phyloP scores from a whole-genome alignment of 1,140 invertebrate species.

The Ips typographus region DNA sequence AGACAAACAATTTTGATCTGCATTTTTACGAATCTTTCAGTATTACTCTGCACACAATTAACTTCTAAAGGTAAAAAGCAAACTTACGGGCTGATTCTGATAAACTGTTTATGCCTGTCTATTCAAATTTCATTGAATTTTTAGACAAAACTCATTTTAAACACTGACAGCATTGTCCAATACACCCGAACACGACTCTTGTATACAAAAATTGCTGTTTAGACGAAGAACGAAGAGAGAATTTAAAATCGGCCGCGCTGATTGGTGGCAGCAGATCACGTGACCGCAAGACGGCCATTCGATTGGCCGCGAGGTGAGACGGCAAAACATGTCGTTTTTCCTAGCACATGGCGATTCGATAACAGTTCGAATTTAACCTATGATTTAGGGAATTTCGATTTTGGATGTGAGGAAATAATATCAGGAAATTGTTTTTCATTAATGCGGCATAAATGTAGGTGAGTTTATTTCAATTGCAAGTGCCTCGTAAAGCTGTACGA shows the following conservation, averaged over 20 bases:
- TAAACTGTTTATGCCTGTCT: slow-evolving; percentile 43
- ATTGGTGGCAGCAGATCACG: slow-evolving; percentile 48
- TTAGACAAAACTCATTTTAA: slow-evolving; percentile 44
- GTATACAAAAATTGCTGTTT: slow-evolving; percentile 50
- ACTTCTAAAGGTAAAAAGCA: slow-evolving; percentile 30
- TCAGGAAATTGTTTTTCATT: neutral
- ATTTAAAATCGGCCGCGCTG: slow-evolving; percentile 48
- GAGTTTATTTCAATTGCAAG: neutral
- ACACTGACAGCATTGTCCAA: slow-evolving; percentile 49
- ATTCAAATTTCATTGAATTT: slow-evolving; percentile 47
- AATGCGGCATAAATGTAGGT: neutral
- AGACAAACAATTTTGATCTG: too few species aligned
- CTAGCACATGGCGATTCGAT: slow-evolving; percentile 39
- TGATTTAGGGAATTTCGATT: neutral
- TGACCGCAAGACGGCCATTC: slow-evolving; percentile 43
- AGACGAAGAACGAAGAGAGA: slow-evolving; percentile 49
- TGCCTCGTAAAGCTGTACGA: too few species aligned
- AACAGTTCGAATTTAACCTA: slow-evolving; percentile 1
- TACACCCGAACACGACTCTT: slow-evolving; percentile 46
- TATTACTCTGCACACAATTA: too few species aligned
- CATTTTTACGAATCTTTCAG: too few species aligned
- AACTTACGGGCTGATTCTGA: slow-evolving; percentile 47
- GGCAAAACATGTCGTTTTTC: slow-evolving; percentile 36
- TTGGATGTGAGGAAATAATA: neutral
- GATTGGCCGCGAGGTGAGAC: slow-evolving; percentile 43